These are phyloP conservation scores for Thalassarche chlororhynchos DNA, from an alignment of 2,113 vertebrate genomes.

Conservation along the genomic window DNA sequence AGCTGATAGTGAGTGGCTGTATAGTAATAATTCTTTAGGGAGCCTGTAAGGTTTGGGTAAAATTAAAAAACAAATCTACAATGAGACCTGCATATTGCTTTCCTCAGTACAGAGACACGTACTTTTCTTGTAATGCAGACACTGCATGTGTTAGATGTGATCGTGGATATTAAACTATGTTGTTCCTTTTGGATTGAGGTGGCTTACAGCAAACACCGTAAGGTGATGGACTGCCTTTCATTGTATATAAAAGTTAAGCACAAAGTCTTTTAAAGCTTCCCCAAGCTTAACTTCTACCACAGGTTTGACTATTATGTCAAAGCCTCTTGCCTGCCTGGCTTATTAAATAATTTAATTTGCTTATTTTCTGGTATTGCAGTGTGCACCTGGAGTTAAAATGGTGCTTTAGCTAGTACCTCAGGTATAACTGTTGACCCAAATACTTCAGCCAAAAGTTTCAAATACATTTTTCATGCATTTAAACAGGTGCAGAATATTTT, in stretches of 20 bases:
- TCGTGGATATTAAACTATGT: not conserved
- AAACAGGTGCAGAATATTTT: not conserved
- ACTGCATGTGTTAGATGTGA: not conserved
- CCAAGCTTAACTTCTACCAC: not conserved
- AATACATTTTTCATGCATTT: not conserved
- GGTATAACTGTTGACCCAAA: not conserved
- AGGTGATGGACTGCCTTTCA: not conserved
- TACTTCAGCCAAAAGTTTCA: not conserved
- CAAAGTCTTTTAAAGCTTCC: not conserved
- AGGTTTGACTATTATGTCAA: not conserved
- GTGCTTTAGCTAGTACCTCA: not conserved
- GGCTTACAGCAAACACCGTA: not conserved
- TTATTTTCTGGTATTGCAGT: not conserved
- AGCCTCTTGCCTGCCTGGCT: not conserved
- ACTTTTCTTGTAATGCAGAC: not conserved
- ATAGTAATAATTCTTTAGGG: not conserved
- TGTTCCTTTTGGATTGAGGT: not conserved
- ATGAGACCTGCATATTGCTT: not conserved
- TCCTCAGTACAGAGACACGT: not conserved
- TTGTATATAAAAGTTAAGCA: not conserved
- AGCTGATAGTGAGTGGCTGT: not conserved
- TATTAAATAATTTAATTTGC: not conserved
- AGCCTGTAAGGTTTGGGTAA: not conserved
- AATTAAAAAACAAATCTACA: not conserved
- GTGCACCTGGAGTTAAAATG: not conserved